phyloP scores from a whole-genome alignment of 2,888 invertebrate species.

The Cantharis rustica region DNA sequence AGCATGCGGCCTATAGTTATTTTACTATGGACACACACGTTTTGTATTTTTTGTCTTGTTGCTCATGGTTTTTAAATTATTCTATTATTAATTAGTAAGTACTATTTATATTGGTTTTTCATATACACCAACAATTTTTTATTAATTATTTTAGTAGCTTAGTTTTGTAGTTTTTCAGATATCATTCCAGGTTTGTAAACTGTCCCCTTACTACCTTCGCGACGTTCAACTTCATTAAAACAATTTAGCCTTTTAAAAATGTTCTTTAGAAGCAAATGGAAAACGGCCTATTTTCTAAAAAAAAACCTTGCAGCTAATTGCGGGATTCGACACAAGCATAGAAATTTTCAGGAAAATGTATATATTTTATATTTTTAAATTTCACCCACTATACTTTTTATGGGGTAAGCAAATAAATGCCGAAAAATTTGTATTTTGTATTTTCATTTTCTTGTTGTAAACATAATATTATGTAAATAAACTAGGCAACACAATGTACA shows the following conservation, averaged over 20 bases:
- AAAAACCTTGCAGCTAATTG: too few species aligned
- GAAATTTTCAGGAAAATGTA: too few species aligned
- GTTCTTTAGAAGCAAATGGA: background rate
- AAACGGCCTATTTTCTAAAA: background rate
- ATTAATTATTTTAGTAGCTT: background rate
- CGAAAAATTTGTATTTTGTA: background rate
- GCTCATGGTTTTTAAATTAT: slow-evolving; percentile 17
- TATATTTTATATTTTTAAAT: too few species aligned
- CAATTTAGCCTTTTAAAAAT: background rate
- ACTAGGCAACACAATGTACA: background rate
- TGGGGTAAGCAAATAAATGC: background rate
- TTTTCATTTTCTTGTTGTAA: background rate
- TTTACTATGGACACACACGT: slow-evolving; percentile 34
- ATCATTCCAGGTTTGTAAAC: background rate
- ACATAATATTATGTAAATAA: background rate
- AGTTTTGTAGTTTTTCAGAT: background rate
- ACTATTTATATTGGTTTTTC: background rate
- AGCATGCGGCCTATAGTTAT: slow-evolving; percentile 43
- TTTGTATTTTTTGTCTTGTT: slow-evolving; percentile 23
- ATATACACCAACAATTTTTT: slow-evolving; percentile 4
- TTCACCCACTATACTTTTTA: background rate
- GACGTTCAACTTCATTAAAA: background rate
- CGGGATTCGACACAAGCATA: too few species aligned
- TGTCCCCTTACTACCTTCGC: background rate
- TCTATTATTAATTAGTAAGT: background rate